Evolutionary conservation across 2,113 vertebrate species (phyloP), one percentile per base, ranked within the genome.

Genomic region (cat (Felis catus)): DNA sequence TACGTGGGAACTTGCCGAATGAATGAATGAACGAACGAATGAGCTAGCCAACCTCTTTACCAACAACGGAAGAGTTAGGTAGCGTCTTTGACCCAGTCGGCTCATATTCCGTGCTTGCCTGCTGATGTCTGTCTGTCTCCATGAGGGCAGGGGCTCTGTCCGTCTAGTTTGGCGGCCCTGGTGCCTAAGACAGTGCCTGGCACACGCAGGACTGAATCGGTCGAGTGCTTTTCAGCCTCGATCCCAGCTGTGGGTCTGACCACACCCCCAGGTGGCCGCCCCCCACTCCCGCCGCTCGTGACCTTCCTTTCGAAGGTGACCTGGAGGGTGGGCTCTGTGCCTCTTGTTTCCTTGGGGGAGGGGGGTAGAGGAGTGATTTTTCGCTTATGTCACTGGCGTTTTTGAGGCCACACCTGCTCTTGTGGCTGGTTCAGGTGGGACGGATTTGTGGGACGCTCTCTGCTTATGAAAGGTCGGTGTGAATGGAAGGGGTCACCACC

Each of bases 341-440:
- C 79, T 89, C 53, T 80, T 66, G 10, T 31, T 97, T 97, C 84
- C 96, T 91, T 13, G 14, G 7, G 29, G 93, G 95, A 85, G 97
- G 95, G 96, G 55, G 55, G 16, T 18, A 58, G 58, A 21, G 21
- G 11, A 51, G 51, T 61, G 58, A 88, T 65, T 98, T 98, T 98
- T 96, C 87, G 51, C 71, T 94, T 96, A 96, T 71, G 76, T 97
- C 97, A 92, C 33, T 81, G 91, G 85, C 89, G 88, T 89, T 97
- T 92, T 92, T 80, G 29, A 95, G 95, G 95, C 97, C 79, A 61
- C 76, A 15, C 68, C 89, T 97, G 95, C 70, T 96, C 13, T 21
- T 83, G 89, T 27, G 88, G 88, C 68, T 55, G 6, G 33, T 63
- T 83, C 96, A 87, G 94, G 63, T 68, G 93, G 97, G 92, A 91